These are phyloP conservation scores for Lathamus discolor DNA, from an alignment of 2,113 vertebrate genomes.

Conservation along the genomic window DNA sequence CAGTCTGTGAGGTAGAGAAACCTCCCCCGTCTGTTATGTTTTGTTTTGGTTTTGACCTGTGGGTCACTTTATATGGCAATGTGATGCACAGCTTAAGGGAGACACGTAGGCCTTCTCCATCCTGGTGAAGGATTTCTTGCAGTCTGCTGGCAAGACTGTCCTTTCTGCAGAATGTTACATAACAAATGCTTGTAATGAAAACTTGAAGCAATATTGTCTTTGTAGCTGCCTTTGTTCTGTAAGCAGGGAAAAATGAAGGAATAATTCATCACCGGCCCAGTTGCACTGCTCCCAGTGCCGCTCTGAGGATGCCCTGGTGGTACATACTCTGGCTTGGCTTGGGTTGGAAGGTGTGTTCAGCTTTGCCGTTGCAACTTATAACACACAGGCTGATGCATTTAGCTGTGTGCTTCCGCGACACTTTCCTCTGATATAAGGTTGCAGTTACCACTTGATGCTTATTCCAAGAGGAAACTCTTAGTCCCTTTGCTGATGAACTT, in stretches of 20 bases:
- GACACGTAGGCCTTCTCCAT: neutral
- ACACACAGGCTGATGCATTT: neutral
- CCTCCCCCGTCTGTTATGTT: neutral
- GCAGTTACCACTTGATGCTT: accelerated
- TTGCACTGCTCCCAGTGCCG: accelerated
- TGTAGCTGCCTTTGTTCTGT: neutral
- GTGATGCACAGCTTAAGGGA: neutral
- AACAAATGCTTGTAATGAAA: neutral
- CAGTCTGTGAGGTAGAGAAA: neutral
- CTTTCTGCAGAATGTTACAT: neutral
- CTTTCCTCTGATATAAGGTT: neutral
- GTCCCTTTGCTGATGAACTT: neutral
- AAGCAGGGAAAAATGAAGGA: neutral
- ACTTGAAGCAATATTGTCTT: neutral
- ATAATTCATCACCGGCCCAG: neutral
- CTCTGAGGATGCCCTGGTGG: neutral
- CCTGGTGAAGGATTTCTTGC: neutral
- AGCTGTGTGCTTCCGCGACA: neutral
- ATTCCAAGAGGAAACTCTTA: neutral
- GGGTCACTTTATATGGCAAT: neutral
- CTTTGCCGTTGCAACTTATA: neutral
- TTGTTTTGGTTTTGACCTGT: neutral
- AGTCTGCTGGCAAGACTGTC: neutral
- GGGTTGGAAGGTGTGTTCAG: neutral
- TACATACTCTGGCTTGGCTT: accelerated